Evolutionary conservation across 2,113 vertebrate genomes (phyloP), one percentile per base, ranked within the genome.

Genomic region (Gallinago media): DNA sequence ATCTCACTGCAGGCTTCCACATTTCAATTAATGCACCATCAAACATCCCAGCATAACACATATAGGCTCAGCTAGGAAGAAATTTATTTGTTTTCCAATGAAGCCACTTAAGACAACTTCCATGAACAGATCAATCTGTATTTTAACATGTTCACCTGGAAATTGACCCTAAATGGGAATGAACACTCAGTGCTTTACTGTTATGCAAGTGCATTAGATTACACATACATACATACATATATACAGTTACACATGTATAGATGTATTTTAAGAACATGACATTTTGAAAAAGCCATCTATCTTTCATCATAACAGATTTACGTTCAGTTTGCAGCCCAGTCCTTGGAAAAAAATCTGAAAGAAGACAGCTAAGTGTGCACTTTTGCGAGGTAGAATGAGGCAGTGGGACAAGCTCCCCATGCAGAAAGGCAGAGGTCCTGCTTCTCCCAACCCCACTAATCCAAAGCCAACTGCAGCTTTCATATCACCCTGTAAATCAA

Each of bases 231-330:
- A 90, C 58, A 55, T 61, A 52, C 52, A 27, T 92, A 96, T 93
- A 96, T 94, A 97, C 70, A 95, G 75, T 93, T 96, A 96, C 92
- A 91, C 91, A 94, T 2, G 19, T 96, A 95, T 93, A 95, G 88
- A 94, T 86, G 85, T 95, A 94, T 96, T 96, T 96, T 94, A 95
- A 92, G 96, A 94, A 58, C 83, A 54, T 97, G 96, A 97, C 96
- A 96, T 97, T 97, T 96, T 87, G 77, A 95, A 97, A 81, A 87
- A 91, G 96, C 94, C 93, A 96, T 97, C 27, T 82, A 87, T 92
- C 96, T 96, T 81, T 96, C 96, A 96, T 49, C 86, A 0, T 87
- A 96, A 92, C 55, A 97, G 95, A 96, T 96, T 96, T 97, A 97
- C 44, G 56, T 95, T 85, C 94, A 36, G 88, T 86, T 95, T 96